Evolutionary conservation across 2,113 vertebrate genomes (phyloP).

Genomic region (Poecile atricapillus): DNA sequence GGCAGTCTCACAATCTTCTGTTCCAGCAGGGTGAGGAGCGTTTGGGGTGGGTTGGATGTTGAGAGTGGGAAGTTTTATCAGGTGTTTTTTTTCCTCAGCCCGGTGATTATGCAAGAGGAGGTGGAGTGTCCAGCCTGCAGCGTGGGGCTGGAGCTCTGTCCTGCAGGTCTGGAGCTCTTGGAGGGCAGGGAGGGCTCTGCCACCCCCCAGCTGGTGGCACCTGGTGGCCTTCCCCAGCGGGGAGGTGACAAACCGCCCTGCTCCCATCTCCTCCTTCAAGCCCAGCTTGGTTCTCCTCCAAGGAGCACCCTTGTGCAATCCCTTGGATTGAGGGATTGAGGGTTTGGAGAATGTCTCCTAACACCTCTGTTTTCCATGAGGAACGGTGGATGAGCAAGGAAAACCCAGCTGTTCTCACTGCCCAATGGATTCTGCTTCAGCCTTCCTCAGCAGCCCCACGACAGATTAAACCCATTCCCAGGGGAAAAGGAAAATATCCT

Average conservation of each 20-base stretch:
- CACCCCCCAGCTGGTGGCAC: not conserved
- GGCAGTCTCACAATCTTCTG: slow-evolving; percentile 11
- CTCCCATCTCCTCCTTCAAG: rapidly evolving
- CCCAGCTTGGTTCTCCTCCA: not conserved
- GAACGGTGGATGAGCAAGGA: not conserved
- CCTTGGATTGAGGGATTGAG: not conserved
- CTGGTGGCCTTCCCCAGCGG: not conserved
- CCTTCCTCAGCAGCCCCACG: not conserved
- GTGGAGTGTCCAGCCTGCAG: not conserved
- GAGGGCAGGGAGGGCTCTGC: not conserved
- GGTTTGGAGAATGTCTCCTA: not conserved
- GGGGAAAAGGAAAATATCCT: not conserved
- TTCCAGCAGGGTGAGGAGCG: not conserved
- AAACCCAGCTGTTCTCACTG: not conserved
- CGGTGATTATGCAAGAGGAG: slow-evolving; percentile 3
- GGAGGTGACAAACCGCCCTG: not conserved
- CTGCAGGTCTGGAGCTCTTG: not conserved
- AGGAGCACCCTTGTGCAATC: too few relatives aligned
- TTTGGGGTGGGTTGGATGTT: not conserved
- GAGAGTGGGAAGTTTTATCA: slow-evolving; percentile 11
- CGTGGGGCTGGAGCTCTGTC: not conserved
- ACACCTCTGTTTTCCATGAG: not conserved
- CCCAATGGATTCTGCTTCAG: not conserved
- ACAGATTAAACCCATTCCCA: rapidly evolving
- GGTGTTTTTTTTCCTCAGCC: not conserved